Conservation (phyloP, 2,113 vertebrate species). For the Mastomys coucha region DNA sequence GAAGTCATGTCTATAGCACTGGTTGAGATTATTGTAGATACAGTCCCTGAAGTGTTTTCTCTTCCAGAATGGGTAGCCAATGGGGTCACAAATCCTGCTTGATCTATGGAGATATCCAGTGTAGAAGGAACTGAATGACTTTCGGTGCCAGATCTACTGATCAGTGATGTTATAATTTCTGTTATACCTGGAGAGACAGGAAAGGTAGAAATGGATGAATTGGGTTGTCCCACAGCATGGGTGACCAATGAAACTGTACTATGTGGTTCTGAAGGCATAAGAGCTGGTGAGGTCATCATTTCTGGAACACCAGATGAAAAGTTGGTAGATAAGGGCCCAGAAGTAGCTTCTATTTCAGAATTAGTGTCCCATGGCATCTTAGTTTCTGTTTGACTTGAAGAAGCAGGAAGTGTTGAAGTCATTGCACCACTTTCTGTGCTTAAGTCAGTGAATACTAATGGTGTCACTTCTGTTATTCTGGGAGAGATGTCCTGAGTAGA, state of each 20-base stretch:
- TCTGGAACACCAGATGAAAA: fast-evolving
- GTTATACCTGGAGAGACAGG: neutral
- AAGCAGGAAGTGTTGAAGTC: neutral
- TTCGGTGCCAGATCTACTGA: neutral
- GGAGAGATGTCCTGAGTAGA: fast-evolving
- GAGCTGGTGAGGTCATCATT: neutral
- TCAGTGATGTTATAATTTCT: neutral
- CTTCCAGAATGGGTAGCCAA: neutral
- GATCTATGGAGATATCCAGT: neutral
- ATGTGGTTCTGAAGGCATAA: neutral
- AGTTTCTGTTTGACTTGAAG: neutral
- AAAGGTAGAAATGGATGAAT: neutral
- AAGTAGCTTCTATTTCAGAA: neutral
- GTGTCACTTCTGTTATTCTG: fast-evolving
- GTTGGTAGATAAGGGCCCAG: neutral
- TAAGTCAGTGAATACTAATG: neutral
- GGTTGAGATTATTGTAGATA: no score
- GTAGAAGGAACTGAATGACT: neutral
- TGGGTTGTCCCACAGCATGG: neutral
- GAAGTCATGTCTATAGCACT: neutral
- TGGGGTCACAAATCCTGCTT: neutral
- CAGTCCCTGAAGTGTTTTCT: neutral
- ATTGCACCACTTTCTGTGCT: neutral
- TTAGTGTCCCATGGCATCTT: neutral
- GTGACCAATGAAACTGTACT: neutral